Evolutionary conservation across 2,797 vertebrate species (phyloP).

Genomic region (Paratrypauchen microcephalus): DNA sequence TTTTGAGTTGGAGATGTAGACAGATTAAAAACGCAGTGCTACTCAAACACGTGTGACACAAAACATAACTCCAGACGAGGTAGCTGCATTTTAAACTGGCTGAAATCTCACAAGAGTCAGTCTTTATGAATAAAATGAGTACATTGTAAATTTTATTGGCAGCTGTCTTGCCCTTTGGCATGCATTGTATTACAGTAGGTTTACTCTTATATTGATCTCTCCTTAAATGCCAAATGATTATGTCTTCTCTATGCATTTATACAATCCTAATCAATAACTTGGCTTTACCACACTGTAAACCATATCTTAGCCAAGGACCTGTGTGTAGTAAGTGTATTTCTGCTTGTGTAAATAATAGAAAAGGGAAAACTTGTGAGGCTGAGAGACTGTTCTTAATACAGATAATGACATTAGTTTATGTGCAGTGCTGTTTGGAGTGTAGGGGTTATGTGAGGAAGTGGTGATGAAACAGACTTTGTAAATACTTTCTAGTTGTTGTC

Average conservation of each 20-base stretch:
- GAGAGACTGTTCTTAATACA: not conserved
- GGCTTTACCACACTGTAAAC: not conserved
- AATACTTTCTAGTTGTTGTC: not conserved
- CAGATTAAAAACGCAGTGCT: no score
- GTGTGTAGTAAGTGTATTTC: not conserved
- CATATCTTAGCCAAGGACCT: not conserved
- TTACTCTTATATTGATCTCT: not conserved
- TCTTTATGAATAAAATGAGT: not conserved
- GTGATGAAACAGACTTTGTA: no score
- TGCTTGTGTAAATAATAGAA: not conserved
- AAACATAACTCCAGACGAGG: no score
- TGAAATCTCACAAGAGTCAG: no score
- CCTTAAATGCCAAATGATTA: not conserved
- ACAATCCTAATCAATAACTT: not conserved
- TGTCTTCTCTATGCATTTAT: not conserved
- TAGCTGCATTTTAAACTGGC: no score
- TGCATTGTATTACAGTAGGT: not conserved
- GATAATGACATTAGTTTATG: constrained; percentile 22
- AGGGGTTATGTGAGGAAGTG: not conserved
- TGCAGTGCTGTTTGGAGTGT: not conserved
- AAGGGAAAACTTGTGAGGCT: not conserved
- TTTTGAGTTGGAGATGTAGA: no score
- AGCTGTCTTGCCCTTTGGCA: not conserved
- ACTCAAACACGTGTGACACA: no score
- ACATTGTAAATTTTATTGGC: not conserved